Evolutionary conservation across 2,888 invertebrate genomes (phyloP), one percentile per base, ranked within the genome.

Genomic region (Lobophora halterata): DNA sequence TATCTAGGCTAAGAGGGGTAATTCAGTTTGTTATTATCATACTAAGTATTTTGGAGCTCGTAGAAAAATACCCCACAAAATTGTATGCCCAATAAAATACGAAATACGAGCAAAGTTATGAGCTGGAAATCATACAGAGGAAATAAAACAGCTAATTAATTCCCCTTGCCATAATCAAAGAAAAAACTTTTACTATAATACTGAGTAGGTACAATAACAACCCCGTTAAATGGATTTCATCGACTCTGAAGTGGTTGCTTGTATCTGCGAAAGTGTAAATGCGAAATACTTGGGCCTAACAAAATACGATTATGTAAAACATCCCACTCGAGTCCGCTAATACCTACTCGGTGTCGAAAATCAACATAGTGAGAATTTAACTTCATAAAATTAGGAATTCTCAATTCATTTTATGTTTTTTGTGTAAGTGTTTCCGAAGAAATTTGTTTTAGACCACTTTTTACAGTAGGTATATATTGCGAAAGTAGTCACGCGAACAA

Each of bases 151-250:
- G 29, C 16, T 17, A 30, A 30, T 41, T 42, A 27, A 28, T 31
- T 25, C 27, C 2, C 23, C 5, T 9, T 3, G 19, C 23, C 19
- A 36, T 7, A 23, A 19, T 24, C 31, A 28, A 27, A 31, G 30
- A 26, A 20, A 31, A 28, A 29, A 32, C 27, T 24, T 39, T 30
- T 19, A 23, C 44, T 11, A 29, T 42, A 47, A 45, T 49, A n/a
- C n/a, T n/a, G n/a, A n/a, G 11, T 37, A 40, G 40, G 36, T n/a
- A n/a, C 41, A 49, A 29, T 31, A 39, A 35, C 19, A 43, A 44
- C 37, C 34, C 19, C 21, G 35, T 36, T 43, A 16, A 25, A 37
- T 39, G 37, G 20, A 37, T 42, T 37, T 24, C 11, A n/a, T 48
- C 39, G 32, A 49, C 31, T 42, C 8, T 10, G 12, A 40, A 42